phyloP scores from a whole-genome alignment of 1,140 invertebrate genomes.

The Tetraneura akinire region DNA sequence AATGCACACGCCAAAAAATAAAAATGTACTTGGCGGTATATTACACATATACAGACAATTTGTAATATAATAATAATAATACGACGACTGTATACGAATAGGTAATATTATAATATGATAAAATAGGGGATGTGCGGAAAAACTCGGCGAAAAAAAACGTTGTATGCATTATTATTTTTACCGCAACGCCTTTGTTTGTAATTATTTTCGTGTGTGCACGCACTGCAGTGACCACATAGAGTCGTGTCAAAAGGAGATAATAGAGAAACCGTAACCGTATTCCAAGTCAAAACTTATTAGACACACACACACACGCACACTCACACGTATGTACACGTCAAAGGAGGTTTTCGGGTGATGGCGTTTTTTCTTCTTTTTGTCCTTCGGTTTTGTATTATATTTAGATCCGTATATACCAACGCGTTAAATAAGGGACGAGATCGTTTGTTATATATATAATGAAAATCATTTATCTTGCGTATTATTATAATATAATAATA shows the following conservation, averaged over 20 bases:
- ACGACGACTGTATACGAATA: neutral
- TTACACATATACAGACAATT: neutral
- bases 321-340: neutral
- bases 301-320: neutral
- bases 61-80: conserved; percentile 28
- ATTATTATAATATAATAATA: neutral
- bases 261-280: neutral
- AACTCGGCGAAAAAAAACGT: conserved; percentile 5
- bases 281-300: neutral
- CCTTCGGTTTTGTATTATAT: no score
- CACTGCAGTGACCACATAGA: neutral
- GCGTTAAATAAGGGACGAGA: no score
- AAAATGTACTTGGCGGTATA: neutral
- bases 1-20: conserved; percentile 39
- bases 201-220: neutral
- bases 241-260: neutral
- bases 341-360: no score
- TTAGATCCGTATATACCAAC: no score
- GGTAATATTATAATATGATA: no score
- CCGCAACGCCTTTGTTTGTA: neutral
- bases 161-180: neutral
- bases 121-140: neutral
- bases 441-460: no score
- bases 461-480: no score
- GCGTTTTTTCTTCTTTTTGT: neutral